phyloP scores from a whole-genome alignment of 2,797 vertebrate genomes.

The Bovichtus variegatus region DNA sequence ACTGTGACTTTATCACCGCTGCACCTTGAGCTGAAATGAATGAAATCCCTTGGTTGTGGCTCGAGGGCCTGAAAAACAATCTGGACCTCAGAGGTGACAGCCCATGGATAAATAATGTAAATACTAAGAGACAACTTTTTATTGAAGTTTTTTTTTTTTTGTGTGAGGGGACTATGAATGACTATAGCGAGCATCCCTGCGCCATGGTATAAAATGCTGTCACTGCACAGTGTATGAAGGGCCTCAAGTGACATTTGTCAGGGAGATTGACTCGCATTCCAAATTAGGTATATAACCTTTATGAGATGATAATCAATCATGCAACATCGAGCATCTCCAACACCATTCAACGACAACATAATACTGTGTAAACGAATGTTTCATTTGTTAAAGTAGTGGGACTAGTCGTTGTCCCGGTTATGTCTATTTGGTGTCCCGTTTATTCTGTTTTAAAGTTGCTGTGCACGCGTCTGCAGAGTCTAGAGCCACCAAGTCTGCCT shows the following conservation, averaged over 20 bases:
- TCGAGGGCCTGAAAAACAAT: slow-evolving; percentile 79
- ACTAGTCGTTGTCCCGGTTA: background rate
- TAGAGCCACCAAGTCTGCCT: slow-evolving; percentile 6
- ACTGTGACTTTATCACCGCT: slow-evolving; percentile 66
- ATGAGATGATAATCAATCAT: slow-evolving; percentile 68
- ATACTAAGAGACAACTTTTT: slow-evolving; percentile 79
- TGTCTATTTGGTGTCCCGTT: background rate
- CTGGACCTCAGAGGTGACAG: slow-evolving; percentile 80
- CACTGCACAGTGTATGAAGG: slow-evolving; percentile 49
- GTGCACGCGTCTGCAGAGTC: background rate
- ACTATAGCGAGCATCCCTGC: slow-evolving; percentile 42
- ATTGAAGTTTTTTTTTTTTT: slow-evolving; percentile 79
- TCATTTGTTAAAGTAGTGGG: slow-evolving; percentile 31
- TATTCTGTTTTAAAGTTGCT: slow-evolving; percentile 3
- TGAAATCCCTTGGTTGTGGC: slow-evolving; percentile 73
- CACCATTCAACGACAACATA: slow-evolving; percentile 20
- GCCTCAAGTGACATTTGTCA: slow-evolving; percentile 70
- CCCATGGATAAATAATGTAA: slow-evolving; percentile 85
- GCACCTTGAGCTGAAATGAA: slow-evolving; percentile 76
- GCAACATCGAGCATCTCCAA: slow-evolving; percentile 34
- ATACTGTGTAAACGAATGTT: slow-evolving; percentile 10
- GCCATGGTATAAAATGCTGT: slow-evolving; percentile 61
- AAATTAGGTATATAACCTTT: slow-evolving; percentile 75
- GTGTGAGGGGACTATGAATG: slow-evolving; percentile 69
- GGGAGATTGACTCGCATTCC: slow-evolving; percentile 62